Conservation (phyloP, 2,888 invertebrate genomes). For the Acleris literana region DNA sequence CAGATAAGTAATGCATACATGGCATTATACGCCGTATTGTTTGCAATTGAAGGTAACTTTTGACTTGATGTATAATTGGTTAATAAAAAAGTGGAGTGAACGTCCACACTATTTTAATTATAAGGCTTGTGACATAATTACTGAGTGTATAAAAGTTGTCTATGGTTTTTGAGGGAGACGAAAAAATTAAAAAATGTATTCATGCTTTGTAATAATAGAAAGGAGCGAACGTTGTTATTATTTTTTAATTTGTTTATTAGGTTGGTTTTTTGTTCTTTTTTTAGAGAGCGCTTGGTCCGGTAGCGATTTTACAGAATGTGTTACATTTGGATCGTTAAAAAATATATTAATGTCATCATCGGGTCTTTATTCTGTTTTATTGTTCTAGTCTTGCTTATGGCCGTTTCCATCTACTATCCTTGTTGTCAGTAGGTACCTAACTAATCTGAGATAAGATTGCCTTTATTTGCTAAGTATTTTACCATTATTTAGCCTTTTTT, state of each 20-base stretch:
- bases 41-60: constrained; percentile 47
- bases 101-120: constrained; percentile 58
- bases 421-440: too few species aligned
- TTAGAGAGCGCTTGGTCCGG: background rate
- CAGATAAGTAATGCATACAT: constrained; percentile 38
- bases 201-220: constrained; percentile 29
- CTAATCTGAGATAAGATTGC: too few species aligned
- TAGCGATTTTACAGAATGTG: background rate
- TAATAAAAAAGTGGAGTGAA: constrained; percentile 54
- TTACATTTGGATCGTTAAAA: background rate
- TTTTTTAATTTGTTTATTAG: constrained; percentile 33
- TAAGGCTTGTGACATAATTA: constrained; percentile 68
- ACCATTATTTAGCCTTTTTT: too few species aligned
- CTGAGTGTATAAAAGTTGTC: constrained; percentile 48
- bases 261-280: background rate
- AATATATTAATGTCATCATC: background rate
- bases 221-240: constrained; percentile 31
- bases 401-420: too few species aligned
- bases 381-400: too few species aligned
- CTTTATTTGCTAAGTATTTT: too few species aligned
- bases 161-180: constrained; percentile 46
- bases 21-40: constrained; percentile 46
- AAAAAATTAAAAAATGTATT: constrained; percentile 45
- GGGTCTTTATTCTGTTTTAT: too few species aligned
- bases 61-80: constrained; percentile 47